Conservation (phyloP, 2,113 vertebrate genomes). For the Balaeniceps rex region DNA sequence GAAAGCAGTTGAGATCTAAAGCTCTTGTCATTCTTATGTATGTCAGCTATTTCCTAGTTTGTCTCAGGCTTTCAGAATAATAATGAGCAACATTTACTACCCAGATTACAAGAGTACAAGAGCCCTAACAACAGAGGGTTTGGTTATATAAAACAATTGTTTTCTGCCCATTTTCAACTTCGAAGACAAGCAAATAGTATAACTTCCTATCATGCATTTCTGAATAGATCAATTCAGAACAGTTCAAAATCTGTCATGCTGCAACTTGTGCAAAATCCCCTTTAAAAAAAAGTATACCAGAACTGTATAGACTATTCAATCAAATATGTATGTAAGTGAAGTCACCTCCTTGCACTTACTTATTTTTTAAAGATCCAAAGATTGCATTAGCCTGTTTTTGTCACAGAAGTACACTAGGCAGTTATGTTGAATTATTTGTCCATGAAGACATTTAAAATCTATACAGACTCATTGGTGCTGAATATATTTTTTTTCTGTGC, state of each 20-base stretch:
- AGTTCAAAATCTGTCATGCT: neutral
- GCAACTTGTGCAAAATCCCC: neutral
- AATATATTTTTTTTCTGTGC: neutral
- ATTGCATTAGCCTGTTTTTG: neutral
- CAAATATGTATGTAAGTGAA: neutral
- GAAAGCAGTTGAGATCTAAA: neutral
- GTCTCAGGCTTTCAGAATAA: neutral
- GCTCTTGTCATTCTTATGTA: neutral
- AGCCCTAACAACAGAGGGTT: neutral
- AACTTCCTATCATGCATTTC: neutral
- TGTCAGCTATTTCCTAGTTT: neutral
- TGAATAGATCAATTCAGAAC: neutral
- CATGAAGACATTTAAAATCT: neutral
- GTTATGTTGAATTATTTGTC: neutral
- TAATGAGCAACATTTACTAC: neutral
- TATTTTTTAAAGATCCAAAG: neutral
- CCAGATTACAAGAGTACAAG: neutral
- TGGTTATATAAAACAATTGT: neutral
- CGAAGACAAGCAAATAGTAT: neutral
- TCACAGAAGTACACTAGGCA: neutral
- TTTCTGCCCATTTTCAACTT: neutral
- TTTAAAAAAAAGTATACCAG: neutral
- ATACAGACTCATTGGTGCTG: neutral
- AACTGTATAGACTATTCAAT: neutral
- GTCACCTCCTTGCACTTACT: neutral